A percentile compares a stretch with the other conserved stretches of the same genome.
These are phyloP conservation scores for Pongo abelii DNA, from an alignment of 2,113 vertebrate genomes.

Conservation along the genomic window DNA sequence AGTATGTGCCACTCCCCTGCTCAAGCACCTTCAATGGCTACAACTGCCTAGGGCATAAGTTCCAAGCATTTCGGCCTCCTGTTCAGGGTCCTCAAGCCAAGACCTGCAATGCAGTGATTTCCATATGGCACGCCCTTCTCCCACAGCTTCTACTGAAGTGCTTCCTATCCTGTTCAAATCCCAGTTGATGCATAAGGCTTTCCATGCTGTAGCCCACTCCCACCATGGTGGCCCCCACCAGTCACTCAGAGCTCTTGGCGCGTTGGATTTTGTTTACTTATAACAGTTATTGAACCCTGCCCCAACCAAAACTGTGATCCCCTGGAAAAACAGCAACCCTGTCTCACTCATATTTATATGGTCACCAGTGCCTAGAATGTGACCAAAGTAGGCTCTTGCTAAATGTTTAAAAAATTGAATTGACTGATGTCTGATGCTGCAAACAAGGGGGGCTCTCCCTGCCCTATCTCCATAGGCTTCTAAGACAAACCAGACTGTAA, in stretches of 20 bases:
- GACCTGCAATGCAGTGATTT: background rate
- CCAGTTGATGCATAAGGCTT: background rate
- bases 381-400: background rate
- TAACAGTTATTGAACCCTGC: too few relatives aligned
- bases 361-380: background rate
- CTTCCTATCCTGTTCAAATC: background rate
- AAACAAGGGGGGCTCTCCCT: background rate
- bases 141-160: background rate
- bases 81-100: background rate
- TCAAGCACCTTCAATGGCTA: background rate
- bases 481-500: background rate
- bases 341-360: background rate
- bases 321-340: background rate
- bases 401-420: background rate
- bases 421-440: background rate
- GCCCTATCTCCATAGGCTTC: background rate
- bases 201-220: accelerated
- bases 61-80: background rate
- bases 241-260: background rate
- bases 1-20: background rate
- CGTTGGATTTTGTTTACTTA: background rate
- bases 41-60: accelerated
- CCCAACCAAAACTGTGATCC: background rate
- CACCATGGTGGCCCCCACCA: background rate
- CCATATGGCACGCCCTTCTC: background rate